These are phyloP conservation scores for Lycorma delicatula DNA, from an alignment of 1,140 invertebrate genomes.

Conservation along the genomic window DNA sequence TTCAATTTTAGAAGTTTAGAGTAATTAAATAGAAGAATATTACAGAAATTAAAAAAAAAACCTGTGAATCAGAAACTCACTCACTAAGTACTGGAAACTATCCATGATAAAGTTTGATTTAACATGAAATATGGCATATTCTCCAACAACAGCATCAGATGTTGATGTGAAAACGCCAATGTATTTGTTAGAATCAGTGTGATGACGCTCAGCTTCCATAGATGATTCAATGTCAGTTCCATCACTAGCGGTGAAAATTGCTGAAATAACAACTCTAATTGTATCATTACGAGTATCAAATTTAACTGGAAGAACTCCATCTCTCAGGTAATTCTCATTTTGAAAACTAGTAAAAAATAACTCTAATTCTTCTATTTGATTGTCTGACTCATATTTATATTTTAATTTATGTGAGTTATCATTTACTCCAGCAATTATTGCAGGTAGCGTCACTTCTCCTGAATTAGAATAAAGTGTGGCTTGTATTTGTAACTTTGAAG, in stretches of 20 bases:
- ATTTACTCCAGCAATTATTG: conserved; percentile 20
- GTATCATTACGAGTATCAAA: conserved; percentile 35
- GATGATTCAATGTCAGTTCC: conserved; percentile 29
- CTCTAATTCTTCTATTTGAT: conserved; percentile 12
- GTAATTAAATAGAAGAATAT: too few relatives aligned
- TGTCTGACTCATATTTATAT: conserved; percentile 12
- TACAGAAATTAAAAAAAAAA: background rate
- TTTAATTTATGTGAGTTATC: too few relatives aligned
- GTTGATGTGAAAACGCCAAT: conserved; percentile 38
- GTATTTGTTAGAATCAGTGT: conserved; percentile 32
- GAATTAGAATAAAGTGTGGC: conserved; percentile 20
- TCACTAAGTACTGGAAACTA: conserved; percentile 42
- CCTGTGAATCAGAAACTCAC: too few relatives aligned
- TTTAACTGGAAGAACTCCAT: conserved; percentile 33
- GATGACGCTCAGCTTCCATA: conserved; percentile 29
- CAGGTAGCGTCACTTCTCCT: conserved; percentile 17
- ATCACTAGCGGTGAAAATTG: conserved; percentile 34
- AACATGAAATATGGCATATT: conserved; percentile 44
- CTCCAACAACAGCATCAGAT: conserved; percentile 32
- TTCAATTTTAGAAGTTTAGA: conserved; percentile 10
- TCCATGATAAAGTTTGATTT: conserved; percentile 39
- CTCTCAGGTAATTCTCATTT: conserved; percentile 19
- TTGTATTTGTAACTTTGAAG: conserved; percentile 28
- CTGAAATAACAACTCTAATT: conserved; percentile 30
- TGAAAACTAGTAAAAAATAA: conserved; percentile 4